phyloP scores from a whole-genome alignment of 2,888 invertebrate species.

The Pandemis cinnamomeana region DNA sequence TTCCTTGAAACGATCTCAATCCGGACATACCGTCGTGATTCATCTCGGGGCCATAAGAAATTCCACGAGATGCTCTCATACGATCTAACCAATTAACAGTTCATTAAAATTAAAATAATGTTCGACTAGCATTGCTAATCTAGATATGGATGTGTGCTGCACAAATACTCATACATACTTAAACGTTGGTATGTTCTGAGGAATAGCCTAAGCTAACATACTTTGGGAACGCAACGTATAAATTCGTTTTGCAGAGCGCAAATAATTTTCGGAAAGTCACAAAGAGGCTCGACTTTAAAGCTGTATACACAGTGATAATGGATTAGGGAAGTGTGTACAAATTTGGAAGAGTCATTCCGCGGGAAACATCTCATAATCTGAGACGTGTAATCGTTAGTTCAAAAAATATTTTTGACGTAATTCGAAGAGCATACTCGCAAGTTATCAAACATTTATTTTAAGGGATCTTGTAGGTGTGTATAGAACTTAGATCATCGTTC shows the following conservation, averaged over 20 bases:
- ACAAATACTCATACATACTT: constrained; percentile 8
- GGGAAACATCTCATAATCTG: not conserved
- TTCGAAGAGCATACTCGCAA: not conserved
- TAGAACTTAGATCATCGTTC: no score
- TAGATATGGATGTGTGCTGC: constrained; percentile 21
- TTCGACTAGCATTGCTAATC: not conserved
- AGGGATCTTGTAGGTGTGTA: no score
- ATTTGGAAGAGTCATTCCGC: constrained; percentile 1
- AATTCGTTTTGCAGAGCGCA: constrained; percentile 35
- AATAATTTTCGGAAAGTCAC: constrained; percentile 25
- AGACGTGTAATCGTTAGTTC: not conserved
- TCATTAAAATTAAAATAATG: not conserved
- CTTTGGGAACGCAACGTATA: constrained; percentile 7
- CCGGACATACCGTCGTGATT: constrained; percentile 37
- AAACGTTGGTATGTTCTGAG: constrained; percentile 8
- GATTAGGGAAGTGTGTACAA: constrained; percentile 15
- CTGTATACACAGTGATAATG: constrained; percentile 1
- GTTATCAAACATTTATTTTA: not conserved
- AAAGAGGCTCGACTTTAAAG: constrained; percentile 17
- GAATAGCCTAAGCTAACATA: constrained; percentile 30
- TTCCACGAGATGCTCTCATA: not conserved
- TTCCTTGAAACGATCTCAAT: constrained; percentile 20
- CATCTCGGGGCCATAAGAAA: constrained; percentile 10
- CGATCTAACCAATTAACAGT: constrained; percentile 8
- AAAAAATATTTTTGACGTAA: not conserved